Percentiles rank a stretch among this genome's conserved stretches.
Conservation (phyloP, 1,140 invertebrate genomes). For the Parapsyche elsis region DNA sequence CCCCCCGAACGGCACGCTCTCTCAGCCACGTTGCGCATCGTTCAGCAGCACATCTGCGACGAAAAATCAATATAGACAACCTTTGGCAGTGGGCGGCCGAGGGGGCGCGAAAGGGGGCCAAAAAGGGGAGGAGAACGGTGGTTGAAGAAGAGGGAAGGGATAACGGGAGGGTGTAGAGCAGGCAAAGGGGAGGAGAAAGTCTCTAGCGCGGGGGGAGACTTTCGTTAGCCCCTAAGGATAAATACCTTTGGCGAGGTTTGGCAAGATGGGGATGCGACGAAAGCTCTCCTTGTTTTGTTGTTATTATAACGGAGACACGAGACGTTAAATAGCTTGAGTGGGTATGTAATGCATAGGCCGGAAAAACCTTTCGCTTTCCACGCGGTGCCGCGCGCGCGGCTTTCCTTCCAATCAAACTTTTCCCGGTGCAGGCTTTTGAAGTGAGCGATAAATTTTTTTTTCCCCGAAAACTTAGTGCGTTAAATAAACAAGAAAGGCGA, state of each 20-base stretch:
- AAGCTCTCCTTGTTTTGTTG: slow-evolving; percentile 17
- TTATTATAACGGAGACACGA: neutral
- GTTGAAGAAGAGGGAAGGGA: too few species aligned
- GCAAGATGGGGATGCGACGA: slow-evolving; percentile 24
- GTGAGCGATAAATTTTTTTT: slow-evolving; percentile 4
- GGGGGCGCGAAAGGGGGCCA: neutral
- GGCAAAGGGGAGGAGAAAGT: slow-evolving; percentile 3
- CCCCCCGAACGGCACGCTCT: neutral
- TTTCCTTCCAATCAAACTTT: slow-evolving; percentile 41
- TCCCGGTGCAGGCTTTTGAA: neutral
- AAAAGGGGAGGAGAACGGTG: too few species aligned
- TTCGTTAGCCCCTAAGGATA: slow-evolving; percentile 56
- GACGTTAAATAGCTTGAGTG: slow-evolving; percentile 31
- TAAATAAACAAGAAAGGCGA: slow-evolving; percentile 9
- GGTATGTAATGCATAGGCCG: neutral
- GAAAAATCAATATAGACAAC: slow-evolving; percentile 57
- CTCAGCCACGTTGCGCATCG: slow-evolving; percentile 45
- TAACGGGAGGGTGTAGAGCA: neutral
- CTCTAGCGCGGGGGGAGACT: slow-evolving; percentile 13
- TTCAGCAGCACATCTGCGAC: slow-evolving; percentile 51
- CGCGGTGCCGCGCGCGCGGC: neutral
- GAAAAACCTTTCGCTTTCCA: neutral
- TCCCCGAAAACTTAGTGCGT: neutral
- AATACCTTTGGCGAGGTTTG: slow-evolving; percentile 56
- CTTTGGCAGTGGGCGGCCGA: slow-evolving; percentile 42